These are phyloP conservation scores for Physella acuta DNA, from an alignment of 1,140 invertebrate species.

Conservation along the genomic window DNA sequence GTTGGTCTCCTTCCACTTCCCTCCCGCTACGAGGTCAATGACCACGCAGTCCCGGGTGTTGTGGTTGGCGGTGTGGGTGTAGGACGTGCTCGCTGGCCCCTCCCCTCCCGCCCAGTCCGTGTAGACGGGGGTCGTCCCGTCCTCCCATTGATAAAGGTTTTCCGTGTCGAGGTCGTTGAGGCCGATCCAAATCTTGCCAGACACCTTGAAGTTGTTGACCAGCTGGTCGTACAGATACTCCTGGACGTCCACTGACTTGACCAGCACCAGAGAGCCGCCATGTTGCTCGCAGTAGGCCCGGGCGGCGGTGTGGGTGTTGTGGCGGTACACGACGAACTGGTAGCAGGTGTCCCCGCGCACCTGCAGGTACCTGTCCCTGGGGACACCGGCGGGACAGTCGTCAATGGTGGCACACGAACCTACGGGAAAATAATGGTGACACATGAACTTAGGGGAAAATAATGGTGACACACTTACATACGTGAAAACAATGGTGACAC, in stretches of 20 bases:
- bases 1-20: not conserved
- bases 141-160: slow-evolving; percentile 11
- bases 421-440: too few species aligned
- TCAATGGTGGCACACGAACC: too few species aligned
- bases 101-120: not conserved
- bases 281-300: not conserved
- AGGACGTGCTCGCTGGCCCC: too few species aligned
- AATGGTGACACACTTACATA: too few species aligned
- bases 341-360: not conserved
- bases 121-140: not conserved
- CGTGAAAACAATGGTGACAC: too few species aligned
- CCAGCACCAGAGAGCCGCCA: slow-evolving; percentile 6
- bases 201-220: not conserved
- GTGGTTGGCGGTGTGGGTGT: not conserved
- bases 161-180: not conserved
- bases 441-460: too few species aligned
- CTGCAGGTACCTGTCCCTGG: not conserved
- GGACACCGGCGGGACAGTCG: too few species aligned
- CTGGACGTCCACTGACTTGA: slow-evolving; percentile 6
- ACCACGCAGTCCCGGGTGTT: slow-evolving; percentile 1
- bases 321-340: slow-evolving; percentile 4
- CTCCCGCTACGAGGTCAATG: not conserved
- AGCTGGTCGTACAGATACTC: not conserved
- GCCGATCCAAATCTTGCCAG: slow-evolving; percentile 1
- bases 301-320: not conserved